Percentiles rank a stretch among this genome's conserved stretches.
Evolutionary conservation across 2,888 invertebrate species (phyloP).

Genomic region (Pachydiplax longipennis): DNA sequence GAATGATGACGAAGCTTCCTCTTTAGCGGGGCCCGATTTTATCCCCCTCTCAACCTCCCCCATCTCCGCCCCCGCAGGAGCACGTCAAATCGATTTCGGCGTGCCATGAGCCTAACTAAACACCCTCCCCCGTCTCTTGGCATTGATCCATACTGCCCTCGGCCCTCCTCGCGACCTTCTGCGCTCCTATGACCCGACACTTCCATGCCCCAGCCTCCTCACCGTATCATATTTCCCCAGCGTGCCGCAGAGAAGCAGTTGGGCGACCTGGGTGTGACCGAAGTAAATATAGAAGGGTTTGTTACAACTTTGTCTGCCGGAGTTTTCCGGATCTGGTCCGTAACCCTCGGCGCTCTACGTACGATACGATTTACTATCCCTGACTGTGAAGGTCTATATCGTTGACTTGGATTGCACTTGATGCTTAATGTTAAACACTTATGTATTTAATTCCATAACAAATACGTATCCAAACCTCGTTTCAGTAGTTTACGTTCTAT

Average conservation of each 20-base stretch:
- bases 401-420: no score
- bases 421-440: no score
- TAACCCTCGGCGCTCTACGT: no score
- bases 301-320: no score
- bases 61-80: background rate
- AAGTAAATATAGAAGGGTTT: no score
- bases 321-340: background rate
- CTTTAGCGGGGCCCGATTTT: conserved; percentile 5
- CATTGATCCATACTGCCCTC: conserved; percentile 6
- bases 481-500: no score
- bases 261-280: no score
- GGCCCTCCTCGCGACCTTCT: conserved; percentile 5
- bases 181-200: conserved; percentile 21
- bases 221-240: background rate
- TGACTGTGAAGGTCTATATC: no score
- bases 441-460: no score
- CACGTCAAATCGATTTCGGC: conserved; percentile 35
- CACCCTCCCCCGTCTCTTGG: background rate
- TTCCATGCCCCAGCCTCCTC: background rate
- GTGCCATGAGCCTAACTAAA: conserved; percentile 29
- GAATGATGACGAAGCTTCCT: conserved; percentile 29
- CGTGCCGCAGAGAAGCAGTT: background rate
- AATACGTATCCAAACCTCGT: no score
- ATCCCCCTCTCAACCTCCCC: background rate
- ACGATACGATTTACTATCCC: no score